Base-by-base conservation (phyloP, 2,113 vertebrate species). In the Myrmecobius fasciatus region DNA sequence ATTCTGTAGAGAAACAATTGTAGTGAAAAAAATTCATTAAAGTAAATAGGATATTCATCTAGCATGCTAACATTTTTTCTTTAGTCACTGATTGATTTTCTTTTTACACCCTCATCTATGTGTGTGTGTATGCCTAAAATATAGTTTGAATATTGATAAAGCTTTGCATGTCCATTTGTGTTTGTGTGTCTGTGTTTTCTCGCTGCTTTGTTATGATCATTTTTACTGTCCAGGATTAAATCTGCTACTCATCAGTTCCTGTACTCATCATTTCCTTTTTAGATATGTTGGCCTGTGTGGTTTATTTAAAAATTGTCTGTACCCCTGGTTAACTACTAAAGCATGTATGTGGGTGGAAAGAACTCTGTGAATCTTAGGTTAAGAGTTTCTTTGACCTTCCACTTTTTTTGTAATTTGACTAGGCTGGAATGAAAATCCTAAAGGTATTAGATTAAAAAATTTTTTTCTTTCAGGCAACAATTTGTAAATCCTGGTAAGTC, bases 331-430 rank as follows among this genome's bases (percentile, higher is more conserved):
- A 97, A 97, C 95, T 95, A 93, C 93, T 94, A 95, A 97, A 96
- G 93, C 96, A 97, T 96, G 95, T 89, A 51, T 89, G 97, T 96
- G 97, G 96, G 96, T 93, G 96, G 96, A 97, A 94, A 90, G 96
- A 90, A 49, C 89, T 89, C 91, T 91, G 93, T 97, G 95, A 97
- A 95, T 97, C 93, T 95, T 89, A 95, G 52, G 93, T 92, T 94
- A 94, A 92, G 89, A 90, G 95, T 26, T 91, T 96, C 92, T 95
- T 93, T 95, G 97, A 97, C 97, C 95, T 52, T 75, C 54, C 90
- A 60, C 14, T 92, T 96, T 51, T 95, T 93, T 88, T 95, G 91
- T 91, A 67, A 97, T 90, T 96, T 96, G 94, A 93, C 96, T 92
- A 96, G 93, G 93, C 96, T 91, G 1, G 90, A 83, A 93, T 92